Percentiles rank a stretch among this genome's conserved stretches.
These are phyloP conservation scores for Muscicapa comitata DNA, from an alignment of 2,797 vertebrate genomes.

Conservation along the genomic window DNA sequence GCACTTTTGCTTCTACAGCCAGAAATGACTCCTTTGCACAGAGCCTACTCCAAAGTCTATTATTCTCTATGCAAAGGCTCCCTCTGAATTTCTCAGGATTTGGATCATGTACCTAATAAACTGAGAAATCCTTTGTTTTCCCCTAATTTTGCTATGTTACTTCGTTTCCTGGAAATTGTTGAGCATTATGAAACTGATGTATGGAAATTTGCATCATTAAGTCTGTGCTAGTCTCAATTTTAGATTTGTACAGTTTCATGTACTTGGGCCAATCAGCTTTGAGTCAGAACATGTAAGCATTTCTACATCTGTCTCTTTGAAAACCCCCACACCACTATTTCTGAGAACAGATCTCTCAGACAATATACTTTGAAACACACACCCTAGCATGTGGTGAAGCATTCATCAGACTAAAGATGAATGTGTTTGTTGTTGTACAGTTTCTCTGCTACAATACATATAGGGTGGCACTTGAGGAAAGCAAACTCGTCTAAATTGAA, in stretches of 20 bases:
- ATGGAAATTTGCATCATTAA: background rate
- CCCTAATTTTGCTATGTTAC: background rate
- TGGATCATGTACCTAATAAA: background rate
- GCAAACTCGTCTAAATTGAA: background rate
- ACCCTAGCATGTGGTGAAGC: background rate
- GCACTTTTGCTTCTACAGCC: conserved; percentile 13
- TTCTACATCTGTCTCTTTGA: background rate
- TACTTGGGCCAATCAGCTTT: background rate
- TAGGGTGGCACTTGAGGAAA: background rate
- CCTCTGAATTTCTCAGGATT: background rate
- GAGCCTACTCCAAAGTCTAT: background rate
- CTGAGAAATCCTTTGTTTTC: background rate
- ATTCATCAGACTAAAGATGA: conserved; percentile 27
- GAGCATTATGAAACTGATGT: background rate
- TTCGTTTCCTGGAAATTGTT: background rate
- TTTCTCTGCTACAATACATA: background rate
- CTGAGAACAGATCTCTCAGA: conserved; percentile 36
- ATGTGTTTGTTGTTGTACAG: background rate
- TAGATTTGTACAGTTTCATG: background rate
- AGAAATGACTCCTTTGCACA: background rate
- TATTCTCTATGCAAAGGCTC: background rate
- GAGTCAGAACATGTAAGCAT: background rate
- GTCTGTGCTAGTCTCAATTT: background rate
- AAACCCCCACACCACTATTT: background rate
- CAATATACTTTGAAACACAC: conserved; percentile 9